Evolutionary conservation across 1,140 invertebrate species (phyloP).

Genomic region (Reticulitermes speratus): DNA sequence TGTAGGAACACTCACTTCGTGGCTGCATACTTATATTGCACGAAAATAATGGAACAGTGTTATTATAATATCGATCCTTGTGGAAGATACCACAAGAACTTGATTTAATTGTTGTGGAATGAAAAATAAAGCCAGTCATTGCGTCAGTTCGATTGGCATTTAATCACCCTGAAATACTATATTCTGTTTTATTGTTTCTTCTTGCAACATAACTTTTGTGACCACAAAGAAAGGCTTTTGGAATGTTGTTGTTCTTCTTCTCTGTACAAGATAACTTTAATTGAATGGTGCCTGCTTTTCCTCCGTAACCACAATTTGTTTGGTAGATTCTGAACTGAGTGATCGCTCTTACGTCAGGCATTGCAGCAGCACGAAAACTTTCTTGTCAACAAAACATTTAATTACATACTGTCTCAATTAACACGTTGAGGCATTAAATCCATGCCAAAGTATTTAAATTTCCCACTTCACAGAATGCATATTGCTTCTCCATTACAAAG

Average conservation of each 20-base stretch:
- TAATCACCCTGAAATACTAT: not conserved
- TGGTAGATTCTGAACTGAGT: too few species aligned
- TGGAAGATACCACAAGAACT: not conserved
- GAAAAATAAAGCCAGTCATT: conserved; percentile 13
- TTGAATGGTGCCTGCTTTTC: too few species aligned
- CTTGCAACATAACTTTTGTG: conserved; percentile 2
- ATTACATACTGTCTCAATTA: too few species aligned
- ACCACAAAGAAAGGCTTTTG: not conserved
- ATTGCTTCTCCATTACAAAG: too few species aligned
- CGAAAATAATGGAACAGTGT: not conserved
- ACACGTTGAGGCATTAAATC: too few species aligned
- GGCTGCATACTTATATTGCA: not conserved
- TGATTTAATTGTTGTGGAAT: conserved; percentile 2
- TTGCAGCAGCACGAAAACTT: too few species aligned
- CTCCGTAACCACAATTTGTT: too few species aligned
- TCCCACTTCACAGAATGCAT: too few species aligned
- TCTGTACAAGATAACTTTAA: too few species aligned
- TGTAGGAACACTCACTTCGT: not conserved
- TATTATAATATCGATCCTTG: conserved; percentile 2
- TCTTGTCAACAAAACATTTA: too few species aligned
- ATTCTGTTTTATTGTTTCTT: not conserved
- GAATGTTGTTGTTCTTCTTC: not conserved
- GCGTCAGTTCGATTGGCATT: not conserved
- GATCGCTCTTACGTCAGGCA: too few species aligned
- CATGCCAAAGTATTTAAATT: too few species aligned